Evolutionary conservation across 2,888 invertebrate genomes (phyloP), one percentile per base, ranked within the genome.

Genomic region (Phasia obesa): DNA sequence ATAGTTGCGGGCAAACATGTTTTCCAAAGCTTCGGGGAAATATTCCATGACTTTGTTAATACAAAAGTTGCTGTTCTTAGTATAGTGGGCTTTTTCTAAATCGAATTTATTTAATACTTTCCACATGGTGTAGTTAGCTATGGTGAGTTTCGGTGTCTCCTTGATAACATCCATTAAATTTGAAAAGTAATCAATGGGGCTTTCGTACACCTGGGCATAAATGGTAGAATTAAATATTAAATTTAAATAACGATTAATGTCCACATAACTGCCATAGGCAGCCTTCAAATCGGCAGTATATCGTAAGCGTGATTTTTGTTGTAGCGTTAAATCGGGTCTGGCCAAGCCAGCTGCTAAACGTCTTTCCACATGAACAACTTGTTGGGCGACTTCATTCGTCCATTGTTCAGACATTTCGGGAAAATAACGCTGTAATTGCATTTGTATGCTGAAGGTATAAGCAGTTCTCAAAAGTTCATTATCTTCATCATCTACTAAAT

Each of bases 51-150:
- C 87, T 77, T 88, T 86, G 42, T 88, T 87, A 5, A 89, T 86
- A 51, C 90, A 90, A 85, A 89, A 89, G 4, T 86, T 86, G 2
- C 85, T 85, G 1, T 85, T 85, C 11, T 87, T 86, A 0, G 64
- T 19, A 0, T 19, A 53, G 4, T 87, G 86, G 2, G 87, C 85
- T 0, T 86, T 84, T 2, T 87, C 87, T 9, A 86, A 85, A n/a
- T 89, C 89, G 15, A 90, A 82, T 4, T 86, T 86, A n/a, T 88
- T 86, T 49, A 90, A 47, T 0, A 89, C 87, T 0, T 90, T 88
- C 89, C 91, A 90, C 86, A 90, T 91, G 0, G 91, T 90, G 7
- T 90, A 90, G 65, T 90, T 91, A 42, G 90, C 90, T 62, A 91
- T 84, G 6, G 88, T 86, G 2, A 89, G 74, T 42, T 91, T 90